Evolutionary conservation across 1,140 invertebrate genomes (phyloP).

Genomic region (Drosophila prosaltans): DNA sequence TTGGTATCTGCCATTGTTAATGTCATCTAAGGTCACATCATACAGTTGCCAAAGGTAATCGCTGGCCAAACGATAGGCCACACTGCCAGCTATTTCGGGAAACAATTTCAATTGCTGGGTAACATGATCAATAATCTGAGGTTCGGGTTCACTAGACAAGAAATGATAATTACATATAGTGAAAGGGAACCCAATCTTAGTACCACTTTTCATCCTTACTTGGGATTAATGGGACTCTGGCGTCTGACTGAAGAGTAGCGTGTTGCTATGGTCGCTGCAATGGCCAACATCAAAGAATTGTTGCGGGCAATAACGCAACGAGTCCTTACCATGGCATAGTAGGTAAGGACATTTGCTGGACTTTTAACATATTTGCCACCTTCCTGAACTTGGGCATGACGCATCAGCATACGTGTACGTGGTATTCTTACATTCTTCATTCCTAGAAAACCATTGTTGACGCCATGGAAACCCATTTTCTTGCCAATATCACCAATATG

Average conservation of each 20-base stretch:
- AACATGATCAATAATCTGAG: constrained; percentile 95
- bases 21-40: constrained; percentile 89
- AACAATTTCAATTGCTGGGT: constrained; percentile 97
- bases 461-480: constrained; percentile 94
- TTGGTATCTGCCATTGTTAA: constrained; percentile 90
- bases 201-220: constrained; percentile 85
- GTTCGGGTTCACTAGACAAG: constrained; percentile 87
- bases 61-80: constrained; percentile 90
- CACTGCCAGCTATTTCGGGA: constrained; percentile 90
- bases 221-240: constrained; percentile 92
- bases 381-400: constrained; percentile 92
- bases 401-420: constrained; percentile 95
- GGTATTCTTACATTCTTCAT: constrained; percentile 94
- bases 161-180: background rate
- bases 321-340: constrained; percentile 97
- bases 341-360: constrained; percentile 92
- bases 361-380: constrained; percentile 96
- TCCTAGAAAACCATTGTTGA: constrained; percentile 95
- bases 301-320: constrained; percentile 91
- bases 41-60: constrained; percentile 92
- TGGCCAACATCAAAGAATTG: constrained; percentile 87
- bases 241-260: constrained; percentile 94
- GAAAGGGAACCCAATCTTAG: background rate
- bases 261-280: constrained; percentile 92
- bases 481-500: constrained; percentile 97